Evolutionary conservation across 2,797 vertebrate genomes (phyloP), one percentile per base, ranked within the genome.

Genomic region (Megalops cyprinoides): DNA sequence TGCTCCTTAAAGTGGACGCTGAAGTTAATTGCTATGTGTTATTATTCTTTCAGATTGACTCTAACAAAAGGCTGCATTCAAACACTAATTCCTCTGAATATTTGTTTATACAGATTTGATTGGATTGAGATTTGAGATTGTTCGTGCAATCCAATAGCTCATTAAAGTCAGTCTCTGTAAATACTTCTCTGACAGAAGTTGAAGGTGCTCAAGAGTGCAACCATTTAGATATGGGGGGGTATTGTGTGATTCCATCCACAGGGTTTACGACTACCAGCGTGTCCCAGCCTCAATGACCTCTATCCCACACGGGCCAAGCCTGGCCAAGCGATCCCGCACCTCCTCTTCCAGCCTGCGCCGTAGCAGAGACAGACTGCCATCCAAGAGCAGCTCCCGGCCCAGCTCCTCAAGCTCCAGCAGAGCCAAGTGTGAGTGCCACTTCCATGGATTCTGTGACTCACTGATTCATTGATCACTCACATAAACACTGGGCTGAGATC

Each of bases 251-350:
- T 48, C 83, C 79, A 53, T 65, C 77, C 62, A 14, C 87, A 93
- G 92, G 82, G 88, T 86, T 69, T 91, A 87, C 46, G 90, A 92
- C 84, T 89, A 90, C 84, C 91, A 93, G 85, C 89, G 88, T 3
- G 91, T 89, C 75, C 91, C 91, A 0, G 87, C 86, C 65, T 89
- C 90, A 4, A 23, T 80, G 58, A 79, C 76, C 58, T 58, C 79
- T 0, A 79, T 87, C 82, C 82, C 82, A 0, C 84, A 76, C 81
- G 87, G 88, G 62, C 81, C 87, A 81, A 78, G 69, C 81, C 85
- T 87, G 23, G 73, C 86, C 31, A 91, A 91, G 81, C 88, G 87
- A 1, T 31, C 85, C 28, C 86, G 91, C 25, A 85, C 85, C 48
- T 90, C 86, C 0, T 85, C 87, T 0, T 82, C 77, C 76, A 10